These are phyloP conservation scores for Alouatta palliata DNA, from an alignment of 2,113 vertebrate species.

Conservation along the genomic window DNA sequence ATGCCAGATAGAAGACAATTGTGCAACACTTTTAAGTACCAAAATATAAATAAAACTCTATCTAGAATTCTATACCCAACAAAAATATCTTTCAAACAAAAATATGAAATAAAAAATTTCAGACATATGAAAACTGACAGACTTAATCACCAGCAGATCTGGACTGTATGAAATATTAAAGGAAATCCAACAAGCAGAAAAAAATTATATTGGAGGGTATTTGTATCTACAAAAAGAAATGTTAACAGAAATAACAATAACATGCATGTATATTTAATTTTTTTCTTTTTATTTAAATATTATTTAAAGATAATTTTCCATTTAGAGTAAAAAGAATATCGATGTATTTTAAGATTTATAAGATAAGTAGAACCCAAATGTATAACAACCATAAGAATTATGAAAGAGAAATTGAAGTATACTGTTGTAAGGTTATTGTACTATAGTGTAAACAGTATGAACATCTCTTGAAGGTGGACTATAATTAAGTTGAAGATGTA, in stretches of 20 bases:
- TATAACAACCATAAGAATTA: background rate
- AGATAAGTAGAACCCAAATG: background rate
- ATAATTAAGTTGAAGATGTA: background rate
- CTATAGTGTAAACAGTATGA: background rate
- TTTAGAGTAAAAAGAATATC: background rate
- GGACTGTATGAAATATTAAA: background rate
- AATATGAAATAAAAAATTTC: background rate
- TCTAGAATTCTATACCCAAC: background rate
- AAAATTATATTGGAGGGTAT: background rate
- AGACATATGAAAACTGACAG: background rate
- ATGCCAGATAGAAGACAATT: background rate
- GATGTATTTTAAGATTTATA: background rate
- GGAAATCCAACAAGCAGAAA: background rate
- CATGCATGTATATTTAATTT: background rate
- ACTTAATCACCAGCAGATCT: background rate
- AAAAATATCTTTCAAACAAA: background rate
- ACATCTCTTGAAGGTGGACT: background rate
- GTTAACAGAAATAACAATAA: background rate
- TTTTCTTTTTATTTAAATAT: background rate
- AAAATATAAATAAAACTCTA: background rate
- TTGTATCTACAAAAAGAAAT: background rate
- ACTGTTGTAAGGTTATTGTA: background rate
- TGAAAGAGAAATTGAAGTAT: background rate
- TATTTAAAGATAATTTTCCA: background rate
- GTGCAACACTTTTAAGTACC: background rate